phyloP scores from a whole-genome alignment of 2,113 vertebrate species.

The Rhadina sibilatrix region DNA sequence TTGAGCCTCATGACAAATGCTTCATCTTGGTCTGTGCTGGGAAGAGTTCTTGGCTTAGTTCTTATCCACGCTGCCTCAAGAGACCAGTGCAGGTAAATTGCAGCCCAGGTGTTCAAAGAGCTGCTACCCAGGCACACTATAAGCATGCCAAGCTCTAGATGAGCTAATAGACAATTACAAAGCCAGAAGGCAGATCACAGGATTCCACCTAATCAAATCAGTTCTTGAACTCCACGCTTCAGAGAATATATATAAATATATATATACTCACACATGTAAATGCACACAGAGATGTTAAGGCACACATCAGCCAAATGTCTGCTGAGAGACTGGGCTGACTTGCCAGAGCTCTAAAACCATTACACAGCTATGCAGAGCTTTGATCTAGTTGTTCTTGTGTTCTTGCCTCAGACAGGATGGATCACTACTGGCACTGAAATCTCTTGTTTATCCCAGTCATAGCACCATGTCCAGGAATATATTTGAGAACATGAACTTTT shows the following conservation, averaged over 20 bases:
- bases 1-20: not conserved
- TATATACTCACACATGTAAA: too few relatives aligned
- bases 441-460: not conserved
- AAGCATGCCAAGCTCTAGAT: not conserved
- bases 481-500: not conserved
- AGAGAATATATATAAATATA: not conserved
- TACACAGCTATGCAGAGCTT: not conserved
- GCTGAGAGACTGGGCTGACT: not conserved
- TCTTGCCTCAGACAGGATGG: not conserved
- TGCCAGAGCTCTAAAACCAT: not conserved
- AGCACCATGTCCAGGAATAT: not conserved
- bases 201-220: not conserved
- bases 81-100: not conserved
- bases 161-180: not conserved
- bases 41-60: not conserved
- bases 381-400: rapidly evolving
- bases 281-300: not conserved
- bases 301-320: not conserved
- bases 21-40: not conserved
- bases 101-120: not conserved
- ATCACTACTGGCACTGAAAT: not conserved
- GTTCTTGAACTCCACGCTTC: not conserved
- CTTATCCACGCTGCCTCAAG: not conserved
- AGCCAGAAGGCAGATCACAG: not conserved
- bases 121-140: not conserved